Evolutionary conservation across 2,797 vertebrate genomes (phyloP).

Genomic region (Rachycentron canadum): DNA sequence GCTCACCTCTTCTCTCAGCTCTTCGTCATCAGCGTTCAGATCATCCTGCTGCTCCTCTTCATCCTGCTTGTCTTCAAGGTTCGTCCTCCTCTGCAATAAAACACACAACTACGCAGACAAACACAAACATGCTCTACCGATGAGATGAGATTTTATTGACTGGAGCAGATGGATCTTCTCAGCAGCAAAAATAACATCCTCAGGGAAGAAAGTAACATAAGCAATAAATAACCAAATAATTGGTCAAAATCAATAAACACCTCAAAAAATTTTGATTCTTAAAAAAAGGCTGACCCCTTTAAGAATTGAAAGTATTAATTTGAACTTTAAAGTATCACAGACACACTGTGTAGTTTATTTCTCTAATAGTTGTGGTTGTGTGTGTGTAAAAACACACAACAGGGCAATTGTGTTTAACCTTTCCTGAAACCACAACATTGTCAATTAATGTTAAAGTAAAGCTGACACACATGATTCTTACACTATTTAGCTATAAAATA

Average conservation of each 20-base stretch:
- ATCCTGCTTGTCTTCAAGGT: constrained; percentile 84
- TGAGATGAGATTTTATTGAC: constrained; percentile 14
- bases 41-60: constrained; percentile 84
- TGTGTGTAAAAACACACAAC: neutral
- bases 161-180: neutral
- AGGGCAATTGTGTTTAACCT: neutral
- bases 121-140: constrained; percentile 8
- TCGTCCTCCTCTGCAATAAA: neutral
- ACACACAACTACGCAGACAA: neutral
- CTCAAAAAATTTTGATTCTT: neutral
- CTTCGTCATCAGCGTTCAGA: constrained; percentile 85
- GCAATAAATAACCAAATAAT: neutral
- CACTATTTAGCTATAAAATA: neutral
- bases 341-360: neutral
- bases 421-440: neutral
- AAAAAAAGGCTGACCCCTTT: too few species aligned
- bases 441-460: neutral
- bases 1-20: constrained; percentile 84
- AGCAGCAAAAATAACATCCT: neutral
- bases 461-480: neutral
- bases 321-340: neutral
- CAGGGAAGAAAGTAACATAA: neutral
- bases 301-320: neutral
- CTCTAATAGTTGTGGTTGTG: neutral
- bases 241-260: neutral